Base-by-base conservation (phyloP, 1,140 invertebrate genomes). In the Ostrea edulis region DNA sequence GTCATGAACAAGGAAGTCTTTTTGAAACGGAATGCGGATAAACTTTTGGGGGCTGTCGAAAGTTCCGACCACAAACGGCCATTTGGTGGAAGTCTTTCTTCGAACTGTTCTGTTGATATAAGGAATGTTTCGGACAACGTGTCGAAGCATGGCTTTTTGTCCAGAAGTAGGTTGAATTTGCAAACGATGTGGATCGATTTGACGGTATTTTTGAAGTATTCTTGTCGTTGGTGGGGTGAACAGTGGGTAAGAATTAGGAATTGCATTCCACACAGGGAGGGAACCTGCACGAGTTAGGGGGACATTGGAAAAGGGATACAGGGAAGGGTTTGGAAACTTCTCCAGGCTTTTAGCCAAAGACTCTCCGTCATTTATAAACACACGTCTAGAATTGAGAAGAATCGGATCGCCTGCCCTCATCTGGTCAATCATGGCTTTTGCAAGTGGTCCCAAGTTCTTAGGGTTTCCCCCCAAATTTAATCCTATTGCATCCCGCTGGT, bases 11-110 rank as follows among this genome's bases (percentile, higher is more conserved):
- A 77, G 68, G 8, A 77, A 77, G 29, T 77, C 68, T 77, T 25
- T 77, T 29, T 77, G 68, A 77, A 77, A 77, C 14, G 68, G 68
- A 77, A 77, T 77, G 25, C 68, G 68, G 29, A 77, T 77, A 14
- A 77, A 77, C 25, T 77, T 77, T 77, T 77, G 22, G 8, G 68
- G 68, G 35, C 29, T 44, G 7, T 77, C 68, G 12, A 77, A 77
- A 35, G 68, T 29, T 29, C 68, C 68, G 35, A 29, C 68, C 14
- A 77, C 29, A 77, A 29, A 77, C 29, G 68, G 68, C 22, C 22
- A 77, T 11, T 29, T 35, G 14, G 11, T 12, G 25, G 9, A 35
- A 77, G 9, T 35, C 14, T 77, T 12, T 77, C 68, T 77, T 29
- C 11, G 68, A 77, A 77, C 22, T 12, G 68, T 35, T 77, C 25